These are phyloP conservation scores for Syngnathus acus DNA, from an alignment of 2,797 vertebrate genomes.

Conservation along the genomic window DNA sequence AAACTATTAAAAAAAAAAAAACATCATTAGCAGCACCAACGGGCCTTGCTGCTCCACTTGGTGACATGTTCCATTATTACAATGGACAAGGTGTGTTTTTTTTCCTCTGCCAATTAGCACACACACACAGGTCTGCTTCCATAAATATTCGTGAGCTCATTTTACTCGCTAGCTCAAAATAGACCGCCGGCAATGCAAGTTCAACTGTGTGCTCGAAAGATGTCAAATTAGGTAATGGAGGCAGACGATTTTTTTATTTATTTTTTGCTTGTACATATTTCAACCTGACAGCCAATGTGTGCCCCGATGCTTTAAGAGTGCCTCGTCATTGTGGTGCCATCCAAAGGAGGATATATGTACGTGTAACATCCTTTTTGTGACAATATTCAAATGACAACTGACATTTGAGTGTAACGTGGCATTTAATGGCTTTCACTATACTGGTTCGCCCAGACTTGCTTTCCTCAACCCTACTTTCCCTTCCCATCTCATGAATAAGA, in stretches of 20 bases:
- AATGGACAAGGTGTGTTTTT: constrained; percentile 5
- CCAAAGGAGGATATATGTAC: neutral
- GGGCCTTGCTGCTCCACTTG: neutral
- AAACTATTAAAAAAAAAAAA: neutral
- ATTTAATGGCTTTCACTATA: neutral
- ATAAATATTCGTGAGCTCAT: neutral
- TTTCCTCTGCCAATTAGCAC: neutral
- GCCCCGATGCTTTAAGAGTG: too few species aligned
- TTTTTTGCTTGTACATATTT: neutral
- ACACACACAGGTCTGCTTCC: constrained; percentile 1
- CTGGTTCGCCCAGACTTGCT: neutral
- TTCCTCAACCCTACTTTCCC: constrained; percentile 12
- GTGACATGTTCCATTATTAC: constrained; percentile 1
- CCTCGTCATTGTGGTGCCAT: too few species aligned
- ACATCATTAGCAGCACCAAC: neutral
- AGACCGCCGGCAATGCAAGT: too few species aligned
- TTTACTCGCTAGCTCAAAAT: neutral
- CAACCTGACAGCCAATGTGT: too few species aligned
- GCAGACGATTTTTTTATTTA: neutral
- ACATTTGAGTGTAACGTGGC: neutral
- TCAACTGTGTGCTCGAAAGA: neutral
- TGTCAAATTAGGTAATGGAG: neutral
- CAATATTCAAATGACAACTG: neutral
- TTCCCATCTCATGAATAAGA: constrained; percentile 37
- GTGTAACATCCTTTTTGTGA: neutral